phyloP scores from a whole-genome alignment of 1,140 invertebrate species.

The Phthorimaea operculella region DNA sequence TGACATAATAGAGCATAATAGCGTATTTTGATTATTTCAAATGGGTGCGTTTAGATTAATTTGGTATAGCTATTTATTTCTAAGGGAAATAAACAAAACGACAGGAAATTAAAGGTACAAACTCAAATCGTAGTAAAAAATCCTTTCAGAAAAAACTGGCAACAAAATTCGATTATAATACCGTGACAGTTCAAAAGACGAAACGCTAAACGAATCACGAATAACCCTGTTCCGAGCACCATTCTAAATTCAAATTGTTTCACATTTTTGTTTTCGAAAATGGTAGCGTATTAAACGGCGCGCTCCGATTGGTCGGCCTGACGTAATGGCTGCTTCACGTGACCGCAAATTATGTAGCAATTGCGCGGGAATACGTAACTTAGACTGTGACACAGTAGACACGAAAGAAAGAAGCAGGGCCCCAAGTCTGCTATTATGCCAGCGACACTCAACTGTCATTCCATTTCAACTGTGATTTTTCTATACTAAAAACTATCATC shows the following conservation, averaged over 20 bases:
- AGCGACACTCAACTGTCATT: no score
- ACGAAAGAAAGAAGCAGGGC: no score
- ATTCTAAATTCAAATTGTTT: slow-evolving; percentile 27
- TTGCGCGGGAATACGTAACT: slow-evolving; percentile 30
- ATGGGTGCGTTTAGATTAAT: no score
- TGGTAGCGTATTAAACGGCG: slow-evolving; percentile 45
- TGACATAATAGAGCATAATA: slow-evolving; percentile 17
- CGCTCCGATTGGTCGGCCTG: slow-evolving; percentile 40
- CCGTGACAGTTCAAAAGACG: slow-evolving; percentile 5
- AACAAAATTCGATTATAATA: neutral
- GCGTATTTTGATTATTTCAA: neutral
- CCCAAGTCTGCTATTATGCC: no score
- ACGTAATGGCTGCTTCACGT: slow-evolving; percentile 54
- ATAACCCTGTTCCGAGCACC: slow-evolving; percentile 9
- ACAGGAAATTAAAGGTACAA: no score
- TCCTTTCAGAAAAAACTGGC: no score
- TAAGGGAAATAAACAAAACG: no score
- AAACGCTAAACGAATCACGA: neutral
- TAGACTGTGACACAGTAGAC: neutral
- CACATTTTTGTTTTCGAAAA: slow-evolving; percentile 39
- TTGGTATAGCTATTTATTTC: no score
- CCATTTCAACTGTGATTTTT: no score
- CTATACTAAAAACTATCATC: no score
- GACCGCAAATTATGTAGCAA: slow-evolving; percentile 54
- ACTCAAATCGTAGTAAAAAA: no score